phyloP scores from a whole-genome alignment of 1,140 invertebrate species.

The Drosophila asahinai region DNA sequence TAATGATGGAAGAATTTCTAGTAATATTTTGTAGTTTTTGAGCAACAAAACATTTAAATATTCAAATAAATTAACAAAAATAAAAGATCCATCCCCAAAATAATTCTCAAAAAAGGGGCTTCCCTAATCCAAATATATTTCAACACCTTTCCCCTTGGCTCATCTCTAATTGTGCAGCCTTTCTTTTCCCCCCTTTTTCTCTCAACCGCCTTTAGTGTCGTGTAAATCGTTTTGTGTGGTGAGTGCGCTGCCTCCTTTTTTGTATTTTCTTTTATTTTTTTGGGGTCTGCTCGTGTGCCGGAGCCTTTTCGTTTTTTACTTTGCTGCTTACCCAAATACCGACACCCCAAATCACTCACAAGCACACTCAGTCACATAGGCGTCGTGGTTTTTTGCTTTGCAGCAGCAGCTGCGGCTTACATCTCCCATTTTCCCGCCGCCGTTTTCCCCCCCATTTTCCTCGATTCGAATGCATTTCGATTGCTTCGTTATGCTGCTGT shows the following conservation, averaged over 20 bases:
- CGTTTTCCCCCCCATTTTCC: slow-evolving; percentile 21
- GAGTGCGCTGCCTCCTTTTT: slow-evolving; percentile 62
- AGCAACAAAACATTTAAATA: not conserved
- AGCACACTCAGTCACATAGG: slow-evolving; percentile 25
- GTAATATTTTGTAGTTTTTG: too few relatives aligned
- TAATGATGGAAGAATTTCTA: too few relatives aligned
- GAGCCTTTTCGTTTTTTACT: slow-evolving; percentile 32
- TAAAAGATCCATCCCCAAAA: too few relatives aligned
- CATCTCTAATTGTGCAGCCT: slow-evolving; percentile 51
- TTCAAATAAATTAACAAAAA: too few relatives aligned
- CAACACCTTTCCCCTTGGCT: slow-evolving; percentile 13
- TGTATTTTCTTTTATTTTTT: slow-evolving; percentile 48
- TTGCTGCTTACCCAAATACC: slow-evolving; percentile 36
- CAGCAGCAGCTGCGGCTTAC: slow-evolving; percentile 42
- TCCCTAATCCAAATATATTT: slow-evolving; percentile 11
- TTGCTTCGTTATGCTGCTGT: slow-evolving; percentile 69
- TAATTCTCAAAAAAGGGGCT: not conserved
- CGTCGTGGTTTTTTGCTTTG: slow-evolving; percentile 25
- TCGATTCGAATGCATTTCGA: slow-evolving; percentile 79
- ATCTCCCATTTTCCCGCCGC: slow-evolving; percentile 26
- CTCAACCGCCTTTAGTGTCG: slow-evolving; percentile 70
- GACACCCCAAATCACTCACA: slow-evolving; percentile 40
- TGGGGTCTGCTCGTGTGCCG: slow-evolving; percentile 25
- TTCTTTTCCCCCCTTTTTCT: slow-evolving; percentile 33
- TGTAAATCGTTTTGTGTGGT: slow-evolving; percentile 80